Percentiles rank a stretch among this genome's conserved stretches.
These are phyloP conservation scores for Rhagonycha fulva DNA, from an alignment of 2,888 invertebrate genomes.

Conservation along the genomic window DNA sequence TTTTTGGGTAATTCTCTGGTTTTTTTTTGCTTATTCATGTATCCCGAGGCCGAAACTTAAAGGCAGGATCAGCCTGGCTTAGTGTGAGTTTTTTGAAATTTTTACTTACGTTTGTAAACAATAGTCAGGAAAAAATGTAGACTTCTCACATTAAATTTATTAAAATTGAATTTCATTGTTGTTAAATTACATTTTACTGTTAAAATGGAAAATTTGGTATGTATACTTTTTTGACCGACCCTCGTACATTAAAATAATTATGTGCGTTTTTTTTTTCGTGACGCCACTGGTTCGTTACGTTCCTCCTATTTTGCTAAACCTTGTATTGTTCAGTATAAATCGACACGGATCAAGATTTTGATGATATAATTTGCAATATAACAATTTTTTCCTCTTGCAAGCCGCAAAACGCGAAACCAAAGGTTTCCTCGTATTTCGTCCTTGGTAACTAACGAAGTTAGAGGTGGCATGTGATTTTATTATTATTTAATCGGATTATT, in stretches of 20 bases:
- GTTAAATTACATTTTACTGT: no score
- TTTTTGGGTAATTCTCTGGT: no score
- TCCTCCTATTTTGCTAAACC: background rate
- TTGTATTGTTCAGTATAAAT: background rate
- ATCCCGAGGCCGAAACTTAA: no score
- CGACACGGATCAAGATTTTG: slow-evolving; percentile 7
- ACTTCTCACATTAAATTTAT: no score
- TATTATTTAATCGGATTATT: slow-evolving; percentile 6
- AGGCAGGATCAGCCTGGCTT: no score
- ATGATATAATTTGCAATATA: slow-evolving; percentile 5
- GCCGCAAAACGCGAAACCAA: background rate
- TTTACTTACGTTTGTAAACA: no score
- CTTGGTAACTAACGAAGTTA: slow-evolving; percentile 20
- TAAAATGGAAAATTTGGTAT: no score
- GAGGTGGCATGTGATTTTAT: slow-evolving; percentile 22
- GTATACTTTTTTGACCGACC: background rate
- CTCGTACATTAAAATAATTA: background rate
- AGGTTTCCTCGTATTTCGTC: slow-evolving; percentile 21
- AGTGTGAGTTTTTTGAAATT: no score
- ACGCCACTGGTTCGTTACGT: background rate
- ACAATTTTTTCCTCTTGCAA: slow-evolving; percentile 1
- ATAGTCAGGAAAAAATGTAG: no score
- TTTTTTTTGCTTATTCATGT: no score
- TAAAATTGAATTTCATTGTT: no score
- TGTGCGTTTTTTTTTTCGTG: background rate